Evolutionary conservation across 2,113 vertebrate genomes (phyloP).

Genomic region (Rattus norvegicus): GRCr8 NC_086027.1:116439001-116439500

Average conservation of each 20-base stretch:
- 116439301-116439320: too few relatives aligned
- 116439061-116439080: not conserved
- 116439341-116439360: not conserved
- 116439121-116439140: too few relatives aligned
- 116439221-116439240: not conserved
- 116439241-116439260: too few relatives aligned
- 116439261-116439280: not conserved
- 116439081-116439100: not conserved
- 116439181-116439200: too few relatives aligned
- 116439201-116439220: not conserved
- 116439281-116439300: not conserved
- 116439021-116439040: too few relatives aligned
- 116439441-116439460: not conserved
- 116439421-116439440: not conserved
- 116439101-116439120: too few relatives aligned
- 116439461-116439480: not conserved
- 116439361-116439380: not conserved
- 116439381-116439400: not conserved
- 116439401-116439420: not conserved
- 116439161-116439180: not conserved
- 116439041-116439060: not conserved
- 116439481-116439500: not conserved
- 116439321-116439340: not conserved
- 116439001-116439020: not conserved
- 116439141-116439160: too few relatives aligned